Conservation (phyloP, 2,797 vertebrate species). For the Gallinago nigripennis region DNA sequence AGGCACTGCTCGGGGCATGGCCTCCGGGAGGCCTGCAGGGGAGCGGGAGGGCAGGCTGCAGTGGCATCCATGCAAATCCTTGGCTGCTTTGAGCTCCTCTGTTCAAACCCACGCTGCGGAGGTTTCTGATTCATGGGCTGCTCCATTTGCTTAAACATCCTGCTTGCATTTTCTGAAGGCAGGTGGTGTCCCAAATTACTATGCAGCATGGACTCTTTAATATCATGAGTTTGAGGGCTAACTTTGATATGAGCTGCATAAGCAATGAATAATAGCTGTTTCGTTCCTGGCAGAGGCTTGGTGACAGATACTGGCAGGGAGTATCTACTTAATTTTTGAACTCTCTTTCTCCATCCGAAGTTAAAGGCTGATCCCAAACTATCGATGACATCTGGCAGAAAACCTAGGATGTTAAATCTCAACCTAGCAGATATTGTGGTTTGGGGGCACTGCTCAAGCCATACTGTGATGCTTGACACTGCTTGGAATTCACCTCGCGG, state of each 20-base stretch:
- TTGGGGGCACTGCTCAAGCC: background rate
- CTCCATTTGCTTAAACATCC: background rate
- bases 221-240: background rate
- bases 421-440: background rate
- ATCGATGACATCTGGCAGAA: background rate
- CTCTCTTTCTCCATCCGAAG: background rate
- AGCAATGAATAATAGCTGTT: background rate
- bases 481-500: slow-evolving; percentile 45
- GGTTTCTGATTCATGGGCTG: background rate
- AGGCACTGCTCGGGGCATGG: background rate
- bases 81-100: background rate
- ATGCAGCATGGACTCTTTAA: background rate
- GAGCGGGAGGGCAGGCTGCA: background rate
- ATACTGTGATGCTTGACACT: background rate
- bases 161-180: background rate
- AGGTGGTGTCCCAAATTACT: background rate
- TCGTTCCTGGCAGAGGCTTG: background rate
- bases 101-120: background rate
- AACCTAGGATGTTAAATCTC: slow-evolving; percentile 3
- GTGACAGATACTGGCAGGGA: background rate
- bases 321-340: slow-evolving; percentile 49
- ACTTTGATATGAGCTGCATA: slow-evolving; percentile 14
- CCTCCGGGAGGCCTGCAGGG: background rate
- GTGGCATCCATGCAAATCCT: slow-evolving; percentile 6
- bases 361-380: slow-evolving; percentile 36